These are phyloP conservation scores for Agonum fuliginosum DNA, from an alignment of 2,888 invertebrate genomes.

Conservation along the genomic window DNA sequence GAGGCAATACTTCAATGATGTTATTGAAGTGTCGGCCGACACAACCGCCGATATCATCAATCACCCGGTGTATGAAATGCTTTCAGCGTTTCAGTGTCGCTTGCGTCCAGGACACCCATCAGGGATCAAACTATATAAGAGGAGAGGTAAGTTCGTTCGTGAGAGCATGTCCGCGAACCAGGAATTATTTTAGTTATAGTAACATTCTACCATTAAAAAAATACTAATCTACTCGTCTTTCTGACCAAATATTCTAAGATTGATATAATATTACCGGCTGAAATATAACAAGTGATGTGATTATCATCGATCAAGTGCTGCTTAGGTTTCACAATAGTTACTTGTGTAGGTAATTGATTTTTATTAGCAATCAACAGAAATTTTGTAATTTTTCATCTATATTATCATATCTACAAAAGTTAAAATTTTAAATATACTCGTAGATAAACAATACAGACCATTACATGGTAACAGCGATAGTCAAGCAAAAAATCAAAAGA, in stretches of 20 bases:
- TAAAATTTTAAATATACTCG: too few relatives aligned
- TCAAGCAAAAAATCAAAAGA: too few relatives aligned
- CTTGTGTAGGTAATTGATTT: too few relatives aligned
- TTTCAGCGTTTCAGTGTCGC: constrained; percentile 41
- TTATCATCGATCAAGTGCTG: too few relatives aligned
- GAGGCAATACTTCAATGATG: constrained; percentile 5
- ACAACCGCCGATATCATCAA: constrained; percentile 46
- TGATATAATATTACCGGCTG: background rate
- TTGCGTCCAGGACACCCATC: background rate
- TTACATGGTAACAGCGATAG: too few relatives aligned
- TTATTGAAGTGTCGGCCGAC: constrained; percentile 45
- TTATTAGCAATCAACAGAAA: too few relatives aligned
- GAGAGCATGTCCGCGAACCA: too few relatives aligned
- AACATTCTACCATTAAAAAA: background rate
- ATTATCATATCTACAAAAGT: too few relatives aligned
- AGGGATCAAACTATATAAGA: background rate
- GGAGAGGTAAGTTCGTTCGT: background rate
- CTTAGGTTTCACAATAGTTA: too few relatives aligned
- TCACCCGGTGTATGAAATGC: constrained; percentile 52
- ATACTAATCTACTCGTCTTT: background rate
- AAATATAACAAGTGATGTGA: background rate
- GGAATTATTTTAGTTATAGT: too few relatives aligned
- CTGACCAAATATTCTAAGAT: background rate
- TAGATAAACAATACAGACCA: too few relatives aligned
- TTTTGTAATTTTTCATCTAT: too few relatives aligned